Conservation (phyloP, 2,888 invertebrate species). For the Melanchra persicariae region DNA sequence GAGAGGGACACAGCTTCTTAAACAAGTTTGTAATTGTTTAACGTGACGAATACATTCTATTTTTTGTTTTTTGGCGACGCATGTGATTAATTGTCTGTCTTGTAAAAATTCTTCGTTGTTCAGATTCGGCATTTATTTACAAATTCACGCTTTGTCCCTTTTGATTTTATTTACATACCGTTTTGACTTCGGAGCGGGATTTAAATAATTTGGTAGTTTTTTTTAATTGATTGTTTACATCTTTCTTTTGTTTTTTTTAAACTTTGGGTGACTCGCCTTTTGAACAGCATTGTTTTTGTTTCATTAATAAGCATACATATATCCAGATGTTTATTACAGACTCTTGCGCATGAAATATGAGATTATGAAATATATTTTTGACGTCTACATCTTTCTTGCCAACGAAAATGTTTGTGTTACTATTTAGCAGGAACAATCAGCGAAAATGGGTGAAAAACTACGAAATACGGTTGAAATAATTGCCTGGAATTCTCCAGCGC, state of each 20-base stretch:
- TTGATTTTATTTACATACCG: conserved; percentile 55
- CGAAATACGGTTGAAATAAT: conserved; percentile 7
- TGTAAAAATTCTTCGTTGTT: conserved; percentile 65
- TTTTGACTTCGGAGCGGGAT: conserved; percentile 44
- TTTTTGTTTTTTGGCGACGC: conserved; percentile 77
- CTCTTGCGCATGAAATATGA: conserved; percentile 18
- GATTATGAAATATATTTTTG: conserved; percentile 43
- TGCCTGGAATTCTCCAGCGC: conserved; percentile 79
- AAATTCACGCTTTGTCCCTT: conserved; percentile 51
- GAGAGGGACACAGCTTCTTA: conserved; percentile 74
- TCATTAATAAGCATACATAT: conserved; percentile 17
- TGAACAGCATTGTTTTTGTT: conserved; percentile 21
- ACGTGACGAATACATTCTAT: conserved; percentile 78
- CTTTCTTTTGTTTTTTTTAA: conserved; percentile 23
- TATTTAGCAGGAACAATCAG: not conserved
- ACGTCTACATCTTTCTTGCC: conserved; percentile 20
- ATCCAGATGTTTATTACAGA: conserved; percentile 7
- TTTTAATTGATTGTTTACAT: conserved; percentile 32
- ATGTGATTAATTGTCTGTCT: conserved; percentile 82
- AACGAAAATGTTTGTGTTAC: conserved; percentile 18
- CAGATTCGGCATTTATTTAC: conserved; percentile 59
- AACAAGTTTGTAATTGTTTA: conserved; percentile 72
- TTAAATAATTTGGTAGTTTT: conserved; percentile 25
- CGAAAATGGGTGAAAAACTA: conserved; percentile 11
- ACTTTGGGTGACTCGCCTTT: conserved; percentile 16